Conservation (phyloP, 1,140 invertebrate species). For the Dinoponera quadriceps region DNA sequence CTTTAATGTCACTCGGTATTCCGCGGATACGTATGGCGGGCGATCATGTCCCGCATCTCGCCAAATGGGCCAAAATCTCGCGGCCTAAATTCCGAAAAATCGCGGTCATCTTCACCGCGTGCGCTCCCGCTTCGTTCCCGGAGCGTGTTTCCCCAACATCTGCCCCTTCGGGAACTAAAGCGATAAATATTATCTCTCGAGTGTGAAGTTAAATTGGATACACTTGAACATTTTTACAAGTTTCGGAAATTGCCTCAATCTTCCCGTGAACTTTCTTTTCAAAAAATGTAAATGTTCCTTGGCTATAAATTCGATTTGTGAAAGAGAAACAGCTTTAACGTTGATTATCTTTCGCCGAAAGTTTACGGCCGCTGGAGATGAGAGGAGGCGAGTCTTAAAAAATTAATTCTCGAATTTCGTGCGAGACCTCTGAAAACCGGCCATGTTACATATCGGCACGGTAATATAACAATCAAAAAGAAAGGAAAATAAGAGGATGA, state of each 20-base stretch:
- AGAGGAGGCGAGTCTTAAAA: too few relatives aligned
- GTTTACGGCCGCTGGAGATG: too few relatives aligned
- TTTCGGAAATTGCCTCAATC: not conserved
- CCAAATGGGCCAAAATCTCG: not conserved
- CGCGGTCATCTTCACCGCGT: not conserved
- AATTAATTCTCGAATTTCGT: too few relatives aligned
- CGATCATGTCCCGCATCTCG: constrained; percentile 32
- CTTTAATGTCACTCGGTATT: constrained; percentile 71
- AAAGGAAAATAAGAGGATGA: not conserved
- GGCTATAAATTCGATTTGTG: not conserved
- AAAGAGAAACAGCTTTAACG: not conserved
- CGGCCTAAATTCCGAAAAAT: not conserved
- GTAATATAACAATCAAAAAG: too few relatives aligned
- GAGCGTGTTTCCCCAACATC: not conserved
- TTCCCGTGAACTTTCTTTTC: not conserved
- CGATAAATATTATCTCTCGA: not conserved
- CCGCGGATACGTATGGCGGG: constrained; percentile 24
- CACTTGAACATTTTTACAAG: not conserved
- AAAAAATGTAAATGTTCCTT: not conserved
- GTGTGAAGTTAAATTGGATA: not conserved
- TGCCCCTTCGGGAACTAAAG: not conserved
- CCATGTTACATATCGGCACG: too few relatives aligned
- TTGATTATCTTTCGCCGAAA: too few relatives aligned
- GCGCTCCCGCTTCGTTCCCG: not conserved
- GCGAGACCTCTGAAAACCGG: too few relatives aligned